phyloP scores from a whole-genome alignment of 2,888 invertebrate genomes.

The Gerris lacustris region DNA sequence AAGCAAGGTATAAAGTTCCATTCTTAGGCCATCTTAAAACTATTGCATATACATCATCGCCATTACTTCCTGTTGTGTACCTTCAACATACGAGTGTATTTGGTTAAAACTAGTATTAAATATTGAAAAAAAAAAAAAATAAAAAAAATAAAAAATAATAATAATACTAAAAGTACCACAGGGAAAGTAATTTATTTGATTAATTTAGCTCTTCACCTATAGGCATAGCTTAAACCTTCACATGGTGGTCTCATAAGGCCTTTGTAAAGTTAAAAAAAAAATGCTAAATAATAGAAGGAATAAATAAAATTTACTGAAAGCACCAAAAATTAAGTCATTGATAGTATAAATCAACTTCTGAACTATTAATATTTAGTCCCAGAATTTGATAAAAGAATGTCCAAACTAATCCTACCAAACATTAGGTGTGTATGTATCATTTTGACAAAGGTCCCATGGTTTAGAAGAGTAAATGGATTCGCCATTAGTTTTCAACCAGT shows the following conservation, averaged over 20 bases:
- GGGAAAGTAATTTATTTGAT: too few species aligned
- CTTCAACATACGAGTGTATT: conserved; percentile 16
- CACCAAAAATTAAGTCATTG: not conserved
- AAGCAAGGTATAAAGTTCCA: conserved; percentile 42
- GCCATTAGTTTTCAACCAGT: conserved; percentile 72
- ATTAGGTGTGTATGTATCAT: conserved; percentile 55
- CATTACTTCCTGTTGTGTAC: conserved; percentile 32
- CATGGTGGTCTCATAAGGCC: too few species aligned
- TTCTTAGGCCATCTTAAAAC: conserved; percentile 56
- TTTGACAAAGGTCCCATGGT: conserved; percentile 66
- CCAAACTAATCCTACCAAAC: conserved; percentile 56
- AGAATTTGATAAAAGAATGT: conserved; percentile 31
- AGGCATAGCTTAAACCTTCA: too few species aligned
- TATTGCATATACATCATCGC: conserved; percentile 49
- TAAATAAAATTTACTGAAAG: not conserved
- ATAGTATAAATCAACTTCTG: not conserved
- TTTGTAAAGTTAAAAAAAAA: too few species aligned
- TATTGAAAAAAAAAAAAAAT: not conserved
- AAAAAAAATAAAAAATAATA: too few species aligned
- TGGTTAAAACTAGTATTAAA: conserved; percentile 7
- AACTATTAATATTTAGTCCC: not conserved
- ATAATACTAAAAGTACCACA: too few species aligned
- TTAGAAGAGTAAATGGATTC: conserved; percentile 68
- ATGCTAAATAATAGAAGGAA: too few species aligned
- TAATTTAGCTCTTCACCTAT: too few species aligned